Conservation (phyloP, 2,888 invertebrate species). For the Elaeidobius kamerunicus region DNA sequence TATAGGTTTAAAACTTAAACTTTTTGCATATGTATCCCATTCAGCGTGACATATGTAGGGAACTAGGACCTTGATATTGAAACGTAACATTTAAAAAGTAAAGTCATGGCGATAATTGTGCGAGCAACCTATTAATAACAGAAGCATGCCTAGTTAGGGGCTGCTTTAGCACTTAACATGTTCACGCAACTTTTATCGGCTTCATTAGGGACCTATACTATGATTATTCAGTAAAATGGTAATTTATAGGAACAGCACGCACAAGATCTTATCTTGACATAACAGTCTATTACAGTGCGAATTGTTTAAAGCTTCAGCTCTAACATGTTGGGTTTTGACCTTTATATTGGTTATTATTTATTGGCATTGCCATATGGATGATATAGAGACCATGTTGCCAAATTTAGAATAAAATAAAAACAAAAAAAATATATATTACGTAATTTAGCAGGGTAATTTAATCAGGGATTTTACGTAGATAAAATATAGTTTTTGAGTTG, state of each 20-base stretch:
- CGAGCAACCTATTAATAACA: not conserved
- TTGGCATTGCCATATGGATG: not conserved
- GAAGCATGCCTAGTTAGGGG: conserved; percentile 1
- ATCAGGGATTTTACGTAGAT: too few relatives aligned
- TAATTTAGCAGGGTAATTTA: too few relatives aligned
- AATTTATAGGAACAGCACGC: conserved; percentile 7
- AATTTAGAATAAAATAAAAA: not conserved
- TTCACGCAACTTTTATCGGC: conserved; percentile 11
- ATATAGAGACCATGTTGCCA: not conserved
- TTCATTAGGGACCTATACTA: not conserved
- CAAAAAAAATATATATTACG: too few relatives aligned
- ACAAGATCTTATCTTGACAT: conserved; percentile 6
- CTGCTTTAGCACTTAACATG: conserved; percentile 4
- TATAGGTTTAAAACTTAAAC: too few relatives aligned
- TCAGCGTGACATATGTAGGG: too few relatives aligned
- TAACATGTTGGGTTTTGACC: conserved; percentile 4
- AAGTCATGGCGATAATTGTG: not conserved
- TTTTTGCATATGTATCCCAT: too few relatives aligned
- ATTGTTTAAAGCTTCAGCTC: conserved; percentile 4
- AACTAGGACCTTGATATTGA: too few relatives aligned
- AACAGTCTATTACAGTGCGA: conserved; percentile 1
- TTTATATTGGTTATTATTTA: not conserved
- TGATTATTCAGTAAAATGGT: conserved; percentile 5
- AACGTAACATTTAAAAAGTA: not conserved
- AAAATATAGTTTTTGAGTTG: too few relatives aligned